A percentile compares a stretch with the other conserved stretches of the same genome.
phyloP scores from a whole-genome alignment of 2,113 vertebrate genomes.

The Crotalus helleri region DNA sequence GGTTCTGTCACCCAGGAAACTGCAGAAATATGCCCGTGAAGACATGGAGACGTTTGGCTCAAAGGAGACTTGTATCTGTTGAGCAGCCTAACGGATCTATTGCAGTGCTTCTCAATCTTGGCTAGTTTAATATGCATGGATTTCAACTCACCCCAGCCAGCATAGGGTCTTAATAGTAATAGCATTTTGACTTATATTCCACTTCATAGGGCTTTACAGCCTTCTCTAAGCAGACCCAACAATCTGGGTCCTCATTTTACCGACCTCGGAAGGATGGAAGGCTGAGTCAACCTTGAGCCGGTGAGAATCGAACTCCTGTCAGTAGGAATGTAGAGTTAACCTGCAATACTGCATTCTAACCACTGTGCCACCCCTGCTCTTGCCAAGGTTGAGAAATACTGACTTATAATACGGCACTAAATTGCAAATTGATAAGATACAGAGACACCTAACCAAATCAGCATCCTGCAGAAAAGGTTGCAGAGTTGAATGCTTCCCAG shows the following conservation, averaged over 20 bases:
- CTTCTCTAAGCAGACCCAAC: neutral
- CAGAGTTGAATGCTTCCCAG: no score
- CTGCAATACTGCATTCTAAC: neutral
- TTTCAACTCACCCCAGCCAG: no score
- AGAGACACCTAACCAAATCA: no score
- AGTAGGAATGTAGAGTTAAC: neutral
- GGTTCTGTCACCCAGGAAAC: neutral
- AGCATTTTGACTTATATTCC: no score
- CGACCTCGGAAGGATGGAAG: neutral
- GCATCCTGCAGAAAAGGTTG: no score
- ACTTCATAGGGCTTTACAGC: no score
- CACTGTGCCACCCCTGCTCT: neutral
- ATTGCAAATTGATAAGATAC: no score
- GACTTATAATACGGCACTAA: neutral
- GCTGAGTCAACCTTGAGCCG: neutral
- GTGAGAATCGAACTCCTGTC: neutral
- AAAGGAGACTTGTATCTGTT: neutral
- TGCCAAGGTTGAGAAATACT: neutral
- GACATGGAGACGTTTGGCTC: neutral
- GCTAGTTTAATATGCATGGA: no score
- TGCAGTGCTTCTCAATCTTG: no score
- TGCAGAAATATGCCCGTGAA: neutral
- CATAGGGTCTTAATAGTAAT: no score
- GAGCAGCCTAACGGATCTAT: neutral
- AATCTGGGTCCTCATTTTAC: neutral